These are phyloP conservation scores for Serripes groenlandicus DNA, from an alignment of 2,888 invertebrate genomes.

Conservation along the genomic window DNA sequence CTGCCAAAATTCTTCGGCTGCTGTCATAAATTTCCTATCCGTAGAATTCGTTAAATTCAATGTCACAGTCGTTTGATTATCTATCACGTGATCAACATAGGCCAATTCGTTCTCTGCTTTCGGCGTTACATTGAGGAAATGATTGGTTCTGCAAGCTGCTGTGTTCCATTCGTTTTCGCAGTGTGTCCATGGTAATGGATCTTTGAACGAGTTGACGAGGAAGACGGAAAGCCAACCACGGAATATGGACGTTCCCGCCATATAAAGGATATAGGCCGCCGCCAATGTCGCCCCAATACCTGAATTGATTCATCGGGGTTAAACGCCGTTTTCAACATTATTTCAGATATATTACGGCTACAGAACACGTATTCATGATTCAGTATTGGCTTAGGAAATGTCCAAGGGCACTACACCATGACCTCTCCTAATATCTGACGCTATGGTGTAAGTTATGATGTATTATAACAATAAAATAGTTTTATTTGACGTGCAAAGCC, in stretches of 20 bases:
- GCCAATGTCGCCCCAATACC: constrained; percentile 45
- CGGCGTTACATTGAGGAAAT: background rate
- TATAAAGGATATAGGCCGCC: constrained; percentile 32
- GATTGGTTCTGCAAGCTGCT: constrained; percentile 76
- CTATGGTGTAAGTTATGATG: too few species aligned
- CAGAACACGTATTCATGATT: too few species aligned
- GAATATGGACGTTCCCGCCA: constrained; percentile 50
- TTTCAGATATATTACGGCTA: too few species aligned
- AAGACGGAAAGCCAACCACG: constrained; percentile 73
- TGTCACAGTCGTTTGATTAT: background rate
- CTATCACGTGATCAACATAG: background rate
- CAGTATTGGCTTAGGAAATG: too few species aligned
- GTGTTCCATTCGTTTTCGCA: constrained; percentile 86
- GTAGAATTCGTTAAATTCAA: background rate
- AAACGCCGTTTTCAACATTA: too few species aligned
- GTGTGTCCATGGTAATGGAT: constrained; percentile 84
- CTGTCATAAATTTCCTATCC: background rate
- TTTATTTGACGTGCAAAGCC: too few species aligned
- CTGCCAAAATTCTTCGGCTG: constrained; percentile 30
- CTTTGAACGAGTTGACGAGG: constrained; percentile 83
- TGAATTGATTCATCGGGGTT: background rate
- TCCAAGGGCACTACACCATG: too few species aligned
- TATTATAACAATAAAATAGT: too few species aligned
- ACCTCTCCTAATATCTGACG: too few species aligned
- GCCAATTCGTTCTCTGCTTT: background rate